A percentile compares a stretch with the other conserved stretches of the same genome.
phyloP scores from a whole-genome alignment of 2,797 vertebrate species.

The Scolopax bukidnonensis region DNA sequence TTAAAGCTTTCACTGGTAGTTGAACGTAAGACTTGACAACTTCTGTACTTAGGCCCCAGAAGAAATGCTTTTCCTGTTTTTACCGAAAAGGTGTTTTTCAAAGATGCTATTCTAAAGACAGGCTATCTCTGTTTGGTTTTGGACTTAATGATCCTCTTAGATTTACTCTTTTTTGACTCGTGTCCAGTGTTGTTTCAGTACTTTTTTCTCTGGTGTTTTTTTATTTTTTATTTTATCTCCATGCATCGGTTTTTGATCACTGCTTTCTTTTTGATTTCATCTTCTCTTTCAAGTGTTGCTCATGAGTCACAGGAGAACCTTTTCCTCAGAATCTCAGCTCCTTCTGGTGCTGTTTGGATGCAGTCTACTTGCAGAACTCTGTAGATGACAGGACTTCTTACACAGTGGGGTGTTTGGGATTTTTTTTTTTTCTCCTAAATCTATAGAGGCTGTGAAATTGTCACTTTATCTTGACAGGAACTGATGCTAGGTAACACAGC shows the following conservation, averaged over 20 bases:
- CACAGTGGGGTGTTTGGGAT: rapidly evolving
- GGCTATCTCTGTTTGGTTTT: not conserved
- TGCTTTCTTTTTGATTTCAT: not conserved
- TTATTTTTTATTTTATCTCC: not conserved
- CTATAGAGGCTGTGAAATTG: not conserved
- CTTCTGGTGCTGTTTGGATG: not conserved
- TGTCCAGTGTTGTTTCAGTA: not conserved
- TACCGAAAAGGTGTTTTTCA: not conserved
- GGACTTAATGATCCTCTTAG: not conserved
- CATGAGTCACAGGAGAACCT: not conserved
- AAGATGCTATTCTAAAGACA: not conserved
- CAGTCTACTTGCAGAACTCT: not conserved
- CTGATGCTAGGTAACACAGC: not conserved
- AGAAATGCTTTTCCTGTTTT: not conserved
- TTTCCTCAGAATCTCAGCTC: not conserved
- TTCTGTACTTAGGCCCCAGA: not conserved
- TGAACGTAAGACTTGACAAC: not conserved
- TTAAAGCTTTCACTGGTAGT: not conserved
- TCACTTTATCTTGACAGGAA: not conserved
- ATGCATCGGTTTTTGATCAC: not conserved
- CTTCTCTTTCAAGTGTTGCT: not conserved
- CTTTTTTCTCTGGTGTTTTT: not conserved
- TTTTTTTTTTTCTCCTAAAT: not conserved
- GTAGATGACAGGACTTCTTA: not conserved
- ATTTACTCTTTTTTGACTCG: not conserved